Percentiles rank a stretch among this genome's conserved stretches.
Evolutionary conservation across 2,797 vertebrate species (phyloP).

Genomic region (Bovichtus variegatus): DNA sequence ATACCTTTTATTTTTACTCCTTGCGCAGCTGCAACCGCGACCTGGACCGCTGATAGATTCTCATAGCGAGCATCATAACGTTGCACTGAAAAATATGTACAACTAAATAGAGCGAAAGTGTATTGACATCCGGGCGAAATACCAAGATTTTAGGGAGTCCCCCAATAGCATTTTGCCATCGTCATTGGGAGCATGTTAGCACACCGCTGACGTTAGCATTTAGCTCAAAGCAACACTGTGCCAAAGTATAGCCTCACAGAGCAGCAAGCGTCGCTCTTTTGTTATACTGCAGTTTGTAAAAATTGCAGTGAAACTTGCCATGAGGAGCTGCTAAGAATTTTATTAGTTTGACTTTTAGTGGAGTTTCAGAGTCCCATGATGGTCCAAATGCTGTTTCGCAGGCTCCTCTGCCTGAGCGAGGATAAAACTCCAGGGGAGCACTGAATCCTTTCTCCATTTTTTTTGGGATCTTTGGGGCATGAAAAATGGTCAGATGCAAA

Average conservation of each 20-base stretch:
- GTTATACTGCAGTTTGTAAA: conserved; percentile 39
- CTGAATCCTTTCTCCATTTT: conserved; percentile 25
- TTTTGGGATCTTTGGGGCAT: conserved; percentile 24
- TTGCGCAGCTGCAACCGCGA: no score
- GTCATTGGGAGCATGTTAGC: neutral
- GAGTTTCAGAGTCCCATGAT: conserved; percentile 41
- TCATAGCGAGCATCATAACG: no score
- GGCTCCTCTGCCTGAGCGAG: conserved; percentile 20
- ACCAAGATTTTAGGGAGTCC: no score
- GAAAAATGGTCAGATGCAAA: conserved; percentile 47
- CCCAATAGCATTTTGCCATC: neutral
- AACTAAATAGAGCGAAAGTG: no score
- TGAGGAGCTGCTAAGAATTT: conserved; percentile 50
- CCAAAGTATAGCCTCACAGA: conserved; percentile 1
- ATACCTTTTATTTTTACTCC: no score
- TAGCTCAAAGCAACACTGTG: neutral
- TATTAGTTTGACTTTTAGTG: conserved; percentile 53
- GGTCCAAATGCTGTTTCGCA: conserved; percentile 17
- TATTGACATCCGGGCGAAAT: no score
- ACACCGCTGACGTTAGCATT: neutral
- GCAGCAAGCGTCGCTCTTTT: neutral
- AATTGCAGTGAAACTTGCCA: conserved; percentile 24
- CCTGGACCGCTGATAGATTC: no score
- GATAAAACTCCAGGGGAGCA: conserved; percentile 6
- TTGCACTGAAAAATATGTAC: no score